These are phyloP conservation scores for Carettochelys insculpta DNA, from an alignment of 2,113 vertebrate species.

Conservation along the genomic window DNA sequence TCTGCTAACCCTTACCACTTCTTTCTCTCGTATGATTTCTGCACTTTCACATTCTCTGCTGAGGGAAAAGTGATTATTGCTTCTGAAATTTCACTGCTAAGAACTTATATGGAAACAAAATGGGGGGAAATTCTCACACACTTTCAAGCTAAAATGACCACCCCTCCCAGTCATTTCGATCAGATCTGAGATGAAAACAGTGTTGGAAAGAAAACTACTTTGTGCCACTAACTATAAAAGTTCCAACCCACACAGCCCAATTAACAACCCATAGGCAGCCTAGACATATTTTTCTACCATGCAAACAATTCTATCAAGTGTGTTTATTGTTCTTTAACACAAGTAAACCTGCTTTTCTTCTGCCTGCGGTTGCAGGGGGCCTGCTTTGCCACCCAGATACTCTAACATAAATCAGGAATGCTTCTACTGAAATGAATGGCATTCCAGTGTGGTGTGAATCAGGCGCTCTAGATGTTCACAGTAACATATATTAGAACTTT, in stretches of 20 bases:
- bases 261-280: conserved; percentile 48
- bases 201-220: not conserved
- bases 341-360: not conserved
- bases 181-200: not conserved
- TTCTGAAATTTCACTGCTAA: not conserved
- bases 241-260: conserved; percentile 53
- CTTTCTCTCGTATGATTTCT: not conserved
- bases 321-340: conserved; percentile 24
- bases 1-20: not conserved
- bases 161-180: not conserved
- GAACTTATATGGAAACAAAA: not conserved
- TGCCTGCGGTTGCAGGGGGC: fast-evolving
- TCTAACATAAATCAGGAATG: not conserved
- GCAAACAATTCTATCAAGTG: conserved; percentile 39
- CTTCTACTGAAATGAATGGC: not conserved
- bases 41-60: not conserved
- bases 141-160: conserved; percentile 44
- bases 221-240: conserved; percentile 50
- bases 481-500: not conserved
- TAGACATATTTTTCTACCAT: conserved; percentile 18
- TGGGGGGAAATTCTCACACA: not conserved
- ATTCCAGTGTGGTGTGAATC: not conserved
- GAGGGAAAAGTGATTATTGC: not conserved
- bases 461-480: not conserved
- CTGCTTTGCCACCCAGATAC: not conserved